A percentile compares a stretch with the other conserved stretches of the same genome.
These are phyloP conservation scores for Pissodes strobi DNA, from an alignment of 1,140 invertebrate genomes.

Conservation along the genomic window DNA sequence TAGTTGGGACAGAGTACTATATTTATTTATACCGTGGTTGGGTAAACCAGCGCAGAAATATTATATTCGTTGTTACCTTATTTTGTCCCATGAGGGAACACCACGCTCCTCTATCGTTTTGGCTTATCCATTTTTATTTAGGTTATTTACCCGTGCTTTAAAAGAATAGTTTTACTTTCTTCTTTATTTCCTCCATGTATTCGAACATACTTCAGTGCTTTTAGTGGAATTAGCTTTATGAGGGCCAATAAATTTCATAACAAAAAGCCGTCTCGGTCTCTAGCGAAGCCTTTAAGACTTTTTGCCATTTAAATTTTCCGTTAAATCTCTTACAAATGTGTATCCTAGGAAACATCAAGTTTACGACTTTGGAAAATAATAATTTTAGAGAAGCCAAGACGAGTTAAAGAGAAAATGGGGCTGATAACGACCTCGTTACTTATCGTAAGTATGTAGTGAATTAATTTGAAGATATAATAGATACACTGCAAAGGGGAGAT, in stretches of 20 bases:
- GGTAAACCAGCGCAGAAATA: too few species aligned
- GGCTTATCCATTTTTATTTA: too few species aligned
- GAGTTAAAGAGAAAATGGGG: constrained; percentile 1
- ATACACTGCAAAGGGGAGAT: not conserved
- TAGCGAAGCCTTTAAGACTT: not conserved
- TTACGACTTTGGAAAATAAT: constrained; percentile 7
- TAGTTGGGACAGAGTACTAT: too few species aligned
- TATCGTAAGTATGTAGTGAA: constrained; percentile 16
- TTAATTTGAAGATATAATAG: constrained; percentile 14
- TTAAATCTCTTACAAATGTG: constrained; percentile 5
- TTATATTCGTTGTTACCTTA: too few species aligned
- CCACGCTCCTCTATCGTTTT: too few species aligned
- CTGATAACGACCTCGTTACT: constrained; percentile 9
- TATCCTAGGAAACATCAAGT: constrained; percentile 1
- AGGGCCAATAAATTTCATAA: constrained; percentile 23
- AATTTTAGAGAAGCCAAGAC: not conserved
- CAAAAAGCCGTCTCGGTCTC: not conserved
- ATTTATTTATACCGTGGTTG: too few species aligned
- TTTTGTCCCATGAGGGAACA: too few species aligned
- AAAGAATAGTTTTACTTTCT: too few species aligned
- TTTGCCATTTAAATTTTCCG: constrained; percentile 1
- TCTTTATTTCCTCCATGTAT: not conserved
- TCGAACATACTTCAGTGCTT: not conserved
- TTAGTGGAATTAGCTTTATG: constrained; percentile 41
- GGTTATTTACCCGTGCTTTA: too few species aligned